Evolutionary conservation across 2,888 invertebrate species (phyloP).

Genomic region (Pinctada fucata): DNA sequence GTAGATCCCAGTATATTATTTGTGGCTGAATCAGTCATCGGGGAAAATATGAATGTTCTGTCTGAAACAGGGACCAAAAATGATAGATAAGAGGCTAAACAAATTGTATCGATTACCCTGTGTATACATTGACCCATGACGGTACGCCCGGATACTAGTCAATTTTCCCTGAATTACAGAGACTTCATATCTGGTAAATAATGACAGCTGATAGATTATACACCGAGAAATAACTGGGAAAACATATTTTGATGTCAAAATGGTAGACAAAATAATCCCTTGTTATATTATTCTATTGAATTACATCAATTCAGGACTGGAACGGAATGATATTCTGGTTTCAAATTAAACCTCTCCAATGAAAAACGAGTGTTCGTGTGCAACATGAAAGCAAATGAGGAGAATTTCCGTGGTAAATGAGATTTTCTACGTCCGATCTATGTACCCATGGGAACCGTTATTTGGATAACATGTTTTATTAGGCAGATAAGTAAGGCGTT

Average conservation of each 20-base stretch:
- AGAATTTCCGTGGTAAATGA: neutral
- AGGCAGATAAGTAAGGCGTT: neutral
- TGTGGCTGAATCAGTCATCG: too few species aligned
- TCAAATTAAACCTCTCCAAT: neutral
- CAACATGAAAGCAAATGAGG: neutral
- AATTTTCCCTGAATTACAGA: neutral
- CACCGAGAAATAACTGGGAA: neutral
- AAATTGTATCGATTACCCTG: neutral
- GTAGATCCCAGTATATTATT: too few species aligned
- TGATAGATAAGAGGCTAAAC: neutral
- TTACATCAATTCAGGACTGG: neutral
- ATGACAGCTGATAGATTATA: neutral
- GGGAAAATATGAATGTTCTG: too few species aligned
- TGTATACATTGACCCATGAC: neutral
- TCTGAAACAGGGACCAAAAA: neutral
- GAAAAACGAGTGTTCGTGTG: neutral
- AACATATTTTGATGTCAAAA: neutral
- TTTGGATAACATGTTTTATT: neutral
- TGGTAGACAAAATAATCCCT: neutral
- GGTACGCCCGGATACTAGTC: neutral
- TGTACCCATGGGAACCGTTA: neutral
- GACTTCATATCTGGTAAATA: neutral
- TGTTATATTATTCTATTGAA: neutral
- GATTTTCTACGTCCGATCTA: neutral
- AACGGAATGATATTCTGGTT: neutral